Conservation (phyloP, 2,113 vertebrate species). For the Rhizomys pruinosus region DNA sequence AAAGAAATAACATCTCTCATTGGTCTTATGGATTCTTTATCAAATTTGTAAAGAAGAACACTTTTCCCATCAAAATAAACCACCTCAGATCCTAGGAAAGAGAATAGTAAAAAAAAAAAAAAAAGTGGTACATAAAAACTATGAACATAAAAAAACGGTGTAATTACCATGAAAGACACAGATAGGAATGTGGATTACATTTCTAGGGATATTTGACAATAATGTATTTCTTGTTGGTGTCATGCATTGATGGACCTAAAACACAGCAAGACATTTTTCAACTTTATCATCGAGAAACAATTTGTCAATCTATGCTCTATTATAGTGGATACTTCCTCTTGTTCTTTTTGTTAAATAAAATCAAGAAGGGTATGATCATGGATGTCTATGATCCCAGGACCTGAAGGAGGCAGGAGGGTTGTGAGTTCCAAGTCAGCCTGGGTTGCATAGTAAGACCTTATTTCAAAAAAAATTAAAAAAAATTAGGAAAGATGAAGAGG, state of each 20-base stretch:
- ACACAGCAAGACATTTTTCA: not conserved
- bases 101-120: not conserved
- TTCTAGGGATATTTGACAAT: not conserved
- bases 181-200: not conserved
- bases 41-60: slow-evolving; percentile 34
- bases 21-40: not conserved
- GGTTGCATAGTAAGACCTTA: not conserved
- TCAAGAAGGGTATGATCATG: not conserved
- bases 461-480: not conserved
- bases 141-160: not conserved
- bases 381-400: not conserved
- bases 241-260: not conserved
- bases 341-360: not conserved
- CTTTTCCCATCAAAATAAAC: slow-evolving; percentile 53
- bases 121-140: not conserved
- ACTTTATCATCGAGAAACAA: not conserved
- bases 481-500: not conserved
- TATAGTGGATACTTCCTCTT: not conserved
- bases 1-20: slow-evolving; percentile 66
- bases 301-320: not conserved
- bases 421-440: not conserved
- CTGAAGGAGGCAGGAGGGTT: not conserved
- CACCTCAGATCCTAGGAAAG: slow-evolving; percentile 46
- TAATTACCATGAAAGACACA: not conserved
- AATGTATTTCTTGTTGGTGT: not conserved